Conservation (phyloP, 2,888 invertebrate species). For the Conomelus anceps region DNA sequence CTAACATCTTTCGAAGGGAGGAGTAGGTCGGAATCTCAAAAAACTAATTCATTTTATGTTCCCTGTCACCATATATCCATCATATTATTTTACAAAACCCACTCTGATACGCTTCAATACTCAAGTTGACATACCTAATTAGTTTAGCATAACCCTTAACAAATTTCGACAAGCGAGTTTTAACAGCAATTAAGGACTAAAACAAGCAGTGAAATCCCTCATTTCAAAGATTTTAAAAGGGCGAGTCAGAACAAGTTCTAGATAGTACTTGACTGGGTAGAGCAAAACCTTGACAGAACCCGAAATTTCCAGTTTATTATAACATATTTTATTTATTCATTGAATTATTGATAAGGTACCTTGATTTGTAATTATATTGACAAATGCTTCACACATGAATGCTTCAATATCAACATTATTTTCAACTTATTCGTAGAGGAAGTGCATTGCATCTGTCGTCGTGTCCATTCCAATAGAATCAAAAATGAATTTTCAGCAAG, state of each 20-base stretch:
- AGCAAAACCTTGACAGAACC: too few relatives aligned
- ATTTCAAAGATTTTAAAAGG: background rate
- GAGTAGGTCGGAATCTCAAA: background rate
- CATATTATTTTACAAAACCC: background rate
- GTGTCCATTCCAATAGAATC: too few relatives aligned
- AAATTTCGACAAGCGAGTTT: background rate
- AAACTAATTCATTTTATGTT: background rate
- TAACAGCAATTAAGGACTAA: background rate
- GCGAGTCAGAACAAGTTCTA: background rate
- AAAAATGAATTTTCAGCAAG: too few relatives aligned
- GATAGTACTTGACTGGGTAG: too few relatives aligned
- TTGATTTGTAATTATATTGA: too few relatives aligned
- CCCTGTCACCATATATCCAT: background rate
- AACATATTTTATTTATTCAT: too few relatives aligned
- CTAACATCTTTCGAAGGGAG: background rate
- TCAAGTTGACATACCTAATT: background rate
- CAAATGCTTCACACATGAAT: too few relatives aligned
- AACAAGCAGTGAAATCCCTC: background rate
- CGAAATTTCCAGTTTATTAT: too few relatives aligned
- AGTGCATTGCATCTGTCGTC: too few relatives aligned
- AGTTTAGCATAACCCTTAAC: background rate
- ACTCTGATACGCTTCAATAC: background rate
- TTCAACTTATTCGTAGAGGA: too few relatives aligned
- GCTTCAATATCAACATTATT: too few relatives aligned
- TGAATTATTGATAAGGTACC: too few relatives aligned